Base-by-base conservation (phyloP, 2,113 vertebrate species). In the Geothlypis trichas region DNA sequence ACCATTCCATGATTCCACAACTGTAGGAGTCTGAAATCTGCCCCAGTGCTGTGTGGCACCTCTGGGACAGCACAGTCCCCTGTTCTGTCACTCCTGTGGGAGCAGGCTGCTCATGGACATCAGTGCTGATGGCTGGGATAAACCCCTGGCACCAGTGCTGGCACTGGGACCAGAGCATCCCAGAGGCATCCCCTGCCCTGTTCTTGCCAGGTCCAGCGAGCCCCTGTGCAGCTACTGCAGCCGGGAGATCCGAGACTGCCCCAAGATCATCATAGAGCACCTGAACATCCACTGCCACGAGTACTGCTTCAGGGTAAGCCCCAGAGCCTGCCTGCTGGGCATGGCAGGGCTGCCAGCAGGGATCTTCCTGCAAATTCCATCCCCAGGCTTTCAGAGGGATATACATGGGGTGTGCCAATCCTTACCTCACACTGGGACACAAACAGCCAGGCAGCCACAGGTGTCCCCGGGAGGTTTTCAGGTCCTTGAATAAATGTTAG, bases 191-290 rank as follows among this genome's bases (percentile, higher is more conserved):
- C 63, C 7, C 42, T 58, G 33, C 74, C 54, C 33, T 86, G 51
- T 16, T 73, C 46, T n/a, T 5, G 58, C 62, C 78, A 97, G 89
- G 80, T 13, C 85, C 17, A 46, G 42, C 3, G 97, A 97, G 39
- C 97, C 97, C n/a, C n/a, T 92, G 59, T 99, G 99, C 84, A 99
- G 96, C 3, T 99, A 98, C 94, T 99, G 99, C 30, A 94, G 98
- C 62, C 90, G 98, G 24, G 95, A 86, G 74, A 99, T 99, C 93
- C 98, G 98, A 65, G 98, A 97, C 26, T 98, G 99, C 59, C 98
- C 98, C 62, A 99, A 98, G 96, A 99, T 99, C 97, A 98, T 98
- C 69, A 97, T 99, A 16, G 98, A 99, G 77, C 98, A 99, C 88
- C 98, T 99, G 22, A 98, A 98, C 68, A 98, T 99, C 96, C 97